Conservation (phyloP, 1,140 invertebrate species). For the Chrysoperla carnea region DNA sequence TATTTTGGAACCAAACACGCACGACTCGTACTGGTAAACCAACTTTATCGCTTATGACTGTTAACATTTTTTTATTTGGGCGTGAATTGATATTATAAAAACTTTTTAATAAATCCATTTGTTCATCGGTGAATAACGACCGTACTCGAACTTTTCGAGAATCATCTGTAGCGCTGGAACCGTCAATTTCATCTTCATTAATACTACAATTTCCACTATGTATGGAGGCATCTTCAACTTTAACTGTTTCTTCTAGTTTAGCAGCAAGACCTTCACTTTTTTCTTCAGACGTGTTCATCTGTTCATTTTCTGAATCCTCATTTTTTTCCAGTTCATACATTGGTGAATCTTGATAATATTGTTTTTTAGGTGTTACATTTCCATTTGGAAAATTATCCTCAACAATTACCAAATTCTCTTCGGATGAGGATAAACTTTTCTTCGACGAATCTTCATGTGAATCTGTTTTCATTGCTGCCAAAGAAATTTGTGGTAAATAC, state of each 20-base stretch:
- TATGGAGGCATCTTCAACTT: slow-evolving; percentile 27
- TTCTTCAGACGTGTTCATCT: not conserved
- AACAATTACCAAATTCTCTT: too few relatives aligned
- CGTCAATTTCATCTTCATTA: slow-evolving; percentile 21
- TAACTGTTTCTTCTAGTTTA: slow-evolving; percentile 34
- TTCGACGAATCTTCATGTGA: too few relatives aligned
- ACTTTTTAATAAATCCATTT: slow-evolving; percentile 70
- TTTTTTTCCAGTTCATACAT: too few relatives aligned
- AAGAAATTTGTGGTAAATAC: too few relatives aligned
- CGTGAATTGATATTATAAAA: slow-evolving; percentile 80
- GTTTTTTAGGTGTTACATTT: too few relatives aligned
- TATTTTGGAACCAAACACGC: slow-evolving; percentile 98
- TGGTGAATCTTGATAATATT: too few relatives aligned
- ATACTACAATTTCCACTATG: slow-evolving; percentile 29
- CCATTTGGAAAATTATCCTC: too few relatives aligned
- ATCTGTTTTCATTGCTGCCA: too few relatives aligned
- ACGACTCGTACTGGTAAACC: slow-evolving; percentile 84
- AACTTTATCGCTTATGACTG: slow-evolving; percentile 73
- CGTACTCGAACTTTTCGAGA: slow-evolving; percentile 73
- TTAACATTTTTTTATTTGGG: slow-evolving; percentile 84
- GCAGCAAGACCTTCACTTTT: slow-evolving; percentile 33
- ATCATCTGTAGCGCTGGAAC: slow-evolving; percentile 21
- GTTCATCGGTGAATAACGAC: slow-evolving; percentile 86
- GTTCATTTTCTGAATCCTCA: not conserved
- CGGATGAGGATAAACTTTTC: too few relatives aligned